phyloP scores from a whole-genome alignment of 2,113 vertebrate genomes.

The Leptobrachium ailaonicum region DNA sequence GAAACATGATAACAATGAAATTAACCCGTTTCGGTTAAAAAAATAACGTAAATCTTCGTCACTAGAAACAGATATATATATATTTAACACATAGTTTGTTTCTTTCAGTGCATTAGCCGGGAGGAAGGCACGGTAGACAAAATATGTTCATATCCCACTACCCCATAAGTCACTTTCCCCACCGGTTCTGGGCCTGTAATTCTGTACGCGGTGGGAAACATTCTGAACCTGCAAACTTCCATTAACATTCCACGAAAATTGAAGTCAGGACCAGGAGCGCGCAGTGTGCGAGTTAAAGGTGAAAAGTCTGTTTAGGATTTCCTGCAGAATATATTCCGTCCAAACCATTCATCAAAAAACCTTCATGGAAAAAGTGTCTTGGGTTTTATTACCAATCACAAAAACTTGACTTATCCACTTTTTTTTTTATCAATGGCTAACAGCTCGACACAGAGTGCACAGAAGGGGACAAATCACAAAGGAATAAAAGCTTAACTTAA shows the following conservation, averaged over 20 bases:
- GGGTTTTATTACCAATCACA: not conserved
- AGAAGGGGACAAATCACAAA: slow-evolving; percentile 27
- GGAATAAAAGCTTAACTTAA: slow-evolving; percentile 20
- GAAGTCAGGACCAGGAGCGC: slow-evolving; percentile 7
- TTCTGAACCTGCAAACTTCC: slow-evolving; percentile 31
- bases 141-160: not conserved
- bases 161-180: slow-evolving; percentile 13
- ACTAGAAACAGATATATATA: too few species aligned
- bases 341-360: slow-evolving; percentile 8
- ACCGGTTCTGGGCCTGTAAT: slow-evolving; percentile 3
- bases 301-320: slow-evolving; percentile 45
- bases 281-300: slow-evolving; percentile 33
- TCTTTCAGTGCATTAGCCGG: too few species aligned
- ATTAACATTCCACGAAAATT: slow-evolving; percentile 38
- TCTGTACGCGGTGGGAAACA: slow-evolving; percentile 14
- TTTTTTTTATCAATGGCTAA: slow-evolving; percentile 3
- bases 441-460: slow-evolving; percentile 3
- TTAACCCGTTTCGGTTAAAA: too few species aligned
- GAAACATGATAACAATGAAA: too few species aligned
- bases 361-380: not conserved
- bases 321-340: slow-evolving; percentile 23
- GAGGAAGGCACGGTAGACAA: too few species aligned
- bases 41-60: too few species aligned
- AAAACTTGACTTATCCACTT: slow-evolving; percentile 4
- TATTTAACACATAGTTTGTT: too few species aligned